Conservation (phyloP, 2,797 vertebrate species). For the Acipenser oxyrinchus region DNA sequence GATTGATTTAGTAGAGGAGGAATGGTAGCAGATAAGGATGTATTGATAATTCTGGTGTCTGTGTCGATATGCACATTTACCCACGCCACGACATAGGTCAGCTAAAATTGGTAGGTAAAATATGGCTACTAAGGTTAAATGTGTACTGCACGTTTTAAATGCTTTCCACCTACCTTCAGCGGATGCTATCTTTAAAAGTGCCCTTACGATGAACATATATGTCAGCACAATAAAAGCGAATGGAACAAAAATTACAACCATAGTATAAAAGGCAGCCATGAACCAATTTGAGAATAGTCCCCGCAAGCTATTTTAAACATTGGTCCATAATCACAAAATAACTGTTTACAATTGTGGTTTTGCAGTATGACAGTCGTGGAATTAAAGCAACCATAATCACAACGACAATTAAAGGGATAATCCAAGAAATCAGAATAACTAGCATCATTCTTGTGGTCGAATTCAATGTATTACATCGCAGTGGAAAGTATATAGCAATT, state of each 20-base stretch:
- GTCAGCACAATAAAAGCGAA: constrained; percentile 15
- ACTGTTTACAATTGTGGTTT: constrained; percentile 19
- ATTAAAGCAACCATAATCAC: constrained; percentile 16
- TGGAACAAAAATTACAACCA: constrained; percentile 9
- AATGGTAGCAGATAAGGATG: constrained; percentile 14
- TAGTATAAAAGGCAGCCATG: constrained; percentile 12
- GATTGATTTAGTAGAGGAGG: constrained; percentile 20
- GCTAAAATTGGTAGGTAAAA: constrained; percentile 14
- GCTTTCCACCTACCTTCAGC: constrained; percentile 16
- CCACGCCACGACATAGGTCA: constrained; percentile 19
- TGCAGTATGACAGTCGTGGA: constrained; percentile 12
- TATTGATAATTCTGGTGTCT: constrained; percentile 22
- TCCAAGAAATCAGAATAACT: constrained; percentile 16
- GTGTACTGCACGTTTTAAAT: constrained; percentile 17
- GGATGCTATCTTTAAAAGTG: constrained; percentile 16
- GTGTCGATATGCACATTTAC: constrained; percentile 20
- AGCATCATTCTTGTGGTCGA: constrained; percentile 15
- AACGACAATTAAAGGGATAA: constrained; percentile 11
- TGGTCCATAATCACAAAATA: constrained; percentile 20
- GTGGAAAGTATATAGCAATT: constrained; percentile 19
- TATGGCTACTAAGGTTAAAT: constrained; percentile 16
- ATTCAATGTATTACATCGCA: constrained; percentile 15
- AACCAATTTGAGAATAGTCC: constrained; percentile 20
- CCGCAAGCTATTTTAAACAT: constrained; percentile 21
- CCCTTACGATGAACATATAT: constrained; percentile 16